Evolutionary conservation across 1,140 invertebrate species (phyloP), one percentile per base, ranked within the genome.

Genomic region (Archegozetes longisetosus): DNA sequence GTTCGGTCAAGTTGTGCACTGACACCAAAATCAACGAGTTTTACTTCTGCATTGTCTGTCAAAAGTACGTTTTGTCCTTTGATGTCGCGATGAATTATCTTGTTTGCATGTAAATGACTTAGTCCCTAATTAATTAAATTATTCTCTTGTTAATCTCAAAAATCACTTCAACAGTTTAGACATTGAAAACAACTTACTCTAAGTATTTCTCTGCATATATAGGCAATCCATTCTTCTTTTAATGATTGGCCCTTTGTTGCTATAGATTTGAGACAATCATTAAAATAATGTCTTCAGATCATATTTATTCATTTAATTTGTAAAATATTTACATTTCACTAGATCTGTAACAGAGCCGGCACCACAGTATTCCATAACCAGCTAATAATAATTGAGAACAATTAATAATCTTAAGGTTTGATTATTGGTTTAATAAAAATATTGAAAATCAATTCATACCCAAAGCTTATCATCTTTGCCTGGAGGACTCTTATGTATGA

Each of bases 281-380:
- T 32, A 64, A 55, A 14, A 64, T 49, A 60, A 62, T 47, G 25
- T 29, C n/a, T n/a, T n/a, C n/a, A n/a, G n/a, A n/a, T n/a, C n/a
- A n/a, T n/a, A 14, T 24, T 2, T 22, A 13, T 9, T n/a, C 3
- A 25, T 23, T 6, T 23, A 17, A 3, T 54, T 9, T 23, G 12
- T 12, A 54, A 24, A 3, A 9, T 9, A 67, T 69, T 71, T 70
- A 78, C 76, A 94, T 79, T 99, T 99, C 47, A 99, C 94, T 69
- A 99, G 79, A 78, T 99, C 96, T 59, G 96, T 98, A 17, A 99
- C 90, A 58, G 92, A 97, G 58, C 91, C 96, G 71, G 93, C 94
- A 67, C 95, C 95, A 79, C 96, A 99, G 72, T 98, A 99, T 75
- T 99, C 96, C 96, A 99, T 99, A 28, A 99, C 96, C 69, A 98